Base-by-base conservation (phyloP, 2,113 vertebrate species). In the Tychaedon coryphoeus region DNA sequence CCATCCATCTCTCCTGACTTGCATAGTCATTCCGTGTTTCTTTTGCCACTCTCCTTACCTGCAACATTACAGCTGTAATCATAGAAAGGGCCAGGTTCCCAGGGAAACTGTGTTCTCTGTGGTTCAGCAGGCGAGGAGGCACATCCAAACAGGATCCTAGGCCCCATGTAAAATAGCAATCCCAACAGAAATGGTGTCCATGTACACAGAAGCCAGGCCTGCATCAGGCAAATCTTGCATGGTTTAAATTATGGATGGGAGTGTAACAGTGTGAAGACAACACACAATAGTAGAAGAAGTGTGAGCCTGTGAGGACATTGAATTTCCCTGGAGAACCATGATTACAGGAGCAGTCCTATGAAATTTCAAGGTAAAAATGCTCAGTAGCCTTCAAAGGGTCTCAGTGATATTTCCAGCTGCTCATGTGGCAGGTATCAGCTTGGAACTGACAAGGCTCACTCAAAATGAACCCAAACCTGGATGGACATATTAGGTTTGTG, bases 241-340 rank as follows among this genome's bases (percentile, higher is more conserved):
- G 31, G 5, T 56, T 48, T 36, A 70, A 69, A 23, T 62, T 28
- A 48, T 9, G 14, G 12, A 6, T 33, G 8, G 40, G 25, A 34
- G 34, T 3, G 1, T 38, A 62, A 42, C 9, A 48, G 12, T 8
- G 6, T 0, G 1, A 62, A 56, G 56, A 56, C 31, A 42, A 13
- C 12, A 48, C 9, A 11, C 18, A 8, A 8, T 11, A 28, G 14
- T 28, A 26, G 18, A 83, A 76, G 48, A 69, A 3, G 14, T 36
- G 18, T 56, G 25, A 62, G 40, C 18, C 42, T 42, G 15, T 56
- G 34, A 34, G 14, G 40, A 36, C 12, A 19, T 2, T 23, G 62
- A 48, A 33, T 62, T 82, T 62, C 31, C n/a, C 25, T 69, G 26
- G 19, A 61, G 14, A 62, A 33, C 22, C 26, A 48, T 15, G 3